Percentiles rank a stretch among this genome's conserved stretches.
Conservation (phyloP, 2,888 invertebrate species). For the Nezara viridula region DNA sequence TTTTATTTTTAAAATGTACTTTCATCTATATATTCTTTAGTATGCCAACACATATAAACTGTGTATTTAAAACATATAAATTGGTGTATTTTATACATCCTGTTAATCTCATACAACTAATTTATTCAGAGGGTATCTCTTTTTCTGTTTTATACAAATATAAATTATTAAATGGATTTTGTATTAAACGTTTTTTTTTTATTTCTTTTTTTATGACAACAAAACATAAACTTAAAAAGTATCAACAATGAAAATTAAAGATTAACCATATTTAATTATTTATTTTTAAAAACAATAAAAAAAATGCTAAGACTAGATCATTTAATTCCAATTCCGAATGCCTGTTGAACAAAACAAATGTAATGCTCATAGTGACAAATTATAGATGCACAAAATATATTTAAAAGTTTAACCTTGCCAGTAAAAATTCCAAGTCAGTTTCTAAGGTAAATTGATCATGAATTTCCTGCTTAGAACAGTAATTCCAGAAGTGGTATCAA, state of each 20-base stretch:
- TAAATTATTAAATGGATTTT: neutral
- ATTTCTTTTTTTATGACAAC: constrained; percentile 10
- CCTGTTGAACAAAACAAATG: constrained; percentile 3
- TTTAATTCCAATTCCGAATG: constrained; percentile 28
- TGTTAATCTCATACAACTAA: neutral
- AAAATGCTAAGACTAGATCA: constrained; percentile 42
- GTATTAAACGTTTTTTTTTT: neutral
- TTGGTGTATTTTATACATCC: neutral
- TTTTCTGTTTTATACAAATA: neutral
- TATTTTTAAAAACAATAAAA: constrained; percentile 15
- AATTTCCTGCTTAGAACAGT: neutral
- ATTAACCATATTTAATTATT: constrained; percentile 12
- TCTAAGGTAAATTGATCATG: neutral
- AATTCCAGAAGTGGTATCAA: neutral
- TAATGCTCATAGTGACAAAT: neutral
- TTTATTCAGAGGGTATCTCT: neutral
- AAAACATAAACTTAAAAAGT: constrained; percentile 34
- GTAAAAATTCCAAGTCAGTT: neutral
- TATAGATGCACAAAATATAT: neutral
- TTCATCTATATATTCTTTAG: constrained; percentile 4
- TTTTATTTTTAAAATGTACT: constrained; percentile 2
- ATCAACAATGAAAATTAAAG: constrained; percentile 33
- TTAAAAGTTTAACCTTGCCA: constrained; percentile 17
- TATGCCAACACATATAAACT: neutral
- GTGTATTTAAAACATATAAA: too few relatives aligned